Conservation (phyloP, 2,113 vertebrate genomes). For the Sinocyclocheilus grahami region DNA sequence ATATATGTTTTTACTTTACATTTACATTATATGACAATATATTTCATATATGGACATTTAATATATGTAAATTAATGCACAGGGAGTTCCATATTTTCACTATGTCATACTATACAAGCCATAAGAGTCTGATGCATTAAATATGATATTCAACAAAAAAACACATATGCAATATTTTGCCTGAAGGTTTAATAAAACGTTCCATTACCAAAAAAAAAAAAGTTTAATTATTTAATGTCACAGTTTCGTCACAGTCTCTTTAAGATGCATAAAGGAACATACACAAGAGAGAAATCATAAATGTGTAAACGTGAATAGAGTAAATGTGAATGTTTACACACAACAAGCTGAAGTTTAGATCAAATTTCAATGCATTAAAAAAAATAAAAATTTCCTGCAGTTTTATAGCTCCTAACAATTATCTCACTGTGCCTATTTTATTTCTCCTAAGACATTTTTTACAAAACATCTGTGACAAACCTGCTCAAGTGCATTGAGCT, state of each 20-base stretch:
- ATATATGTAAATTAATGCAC: too few species aligned
- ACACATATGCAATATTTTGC: too few species aligned
- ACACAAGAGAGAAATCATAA: not conserved
- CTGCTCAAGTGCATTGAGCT: not conserved
- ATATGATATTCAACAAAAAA: too few species aligned
- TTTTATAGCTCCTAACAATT: not conserved
- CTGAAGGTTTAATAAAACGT: too few species aligned
- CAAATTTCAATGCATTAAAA: not conserved
- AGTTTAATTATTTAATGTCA: too few species aligned
- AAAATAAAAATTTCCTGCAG: not conserved
- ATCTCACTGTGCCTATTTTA: not conserved
- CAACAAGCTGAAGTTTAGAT: not conserved
- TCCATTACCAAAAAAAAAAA: too few species aligned
- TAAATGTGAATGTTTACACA: not conserved
- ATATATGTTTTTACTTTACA: too few species aligned
- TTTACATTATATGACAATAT: too few species aligned
- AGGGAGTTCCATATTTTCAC: too few species aligned
- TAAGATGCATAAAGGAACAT: not conserved
- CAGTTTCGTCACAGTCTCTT: not conserved
- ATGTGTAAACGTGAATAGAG: not conserved
- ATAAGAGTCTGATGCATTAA: too few species aligned
- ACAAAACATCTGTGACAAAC: not conserved
- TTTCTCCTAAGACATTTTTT: not conserved
- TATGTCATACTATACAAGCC: too few species aligned
- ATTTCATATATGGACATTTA: too few species aligned